phyloP scores from a whole-genome alignment of 2,888 invertebrate genomes.

The Ellobium chinense region DNA sequence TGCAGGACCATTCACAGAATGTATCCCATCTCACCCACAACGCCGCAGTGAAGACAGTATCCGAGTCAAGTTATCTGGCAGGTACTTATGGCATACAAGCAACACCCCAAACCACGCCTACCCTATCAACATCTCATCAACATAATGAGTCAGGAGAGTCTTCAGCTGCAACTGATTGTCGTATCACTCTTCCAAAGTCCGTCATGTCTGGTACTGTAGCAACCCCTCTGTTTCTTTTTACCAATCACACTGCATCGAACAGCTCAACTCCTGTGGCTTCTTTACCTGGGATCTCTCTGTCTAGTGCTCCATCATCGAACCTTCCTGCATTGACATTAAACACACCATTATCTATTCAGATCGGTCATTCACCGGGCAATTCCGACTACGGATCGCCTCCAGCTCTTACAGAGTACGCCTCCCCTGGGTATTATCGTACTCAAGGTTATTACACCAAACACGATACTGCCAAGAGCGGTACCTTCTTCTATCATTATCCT shows the following conservation, averaged over 20 bases:
- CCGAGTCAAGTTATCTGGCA: no score
- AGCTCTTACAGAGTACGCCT: not conserved
- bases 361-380: conserved; percentile 7
- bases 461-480: not conserved
- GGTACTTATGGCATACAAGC: no score
- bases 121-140: not conserved
- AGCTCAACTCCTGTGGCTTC: not conserved
- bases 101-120: no score
- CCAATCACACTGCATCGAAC: not conserved
- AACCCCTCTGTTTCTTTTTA: conserved; percentile 13
- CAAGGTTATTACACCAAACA: not conserved
- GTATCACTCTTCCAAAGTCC: not conserved
- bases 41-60: not conserved
- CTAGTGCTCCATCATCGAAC: not conserved
- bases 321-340: not conserved
- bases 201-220: not conserved
- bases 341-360: conserved; percentile 29
- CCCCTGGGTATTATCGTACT: not conserved
- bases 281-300: not conserved
- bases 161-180: no score
- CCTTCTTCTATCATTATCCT: not conserved
- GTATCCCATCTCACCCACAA: not conserved
- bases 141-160: not conserved
- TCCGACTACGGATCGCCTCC: conserved; percentile 37
- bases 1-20: not conserved